phyloP scores from a whole-genome alignment of 2,797 vertebrate species.

The Poeciliopsis turneri region DNA sequence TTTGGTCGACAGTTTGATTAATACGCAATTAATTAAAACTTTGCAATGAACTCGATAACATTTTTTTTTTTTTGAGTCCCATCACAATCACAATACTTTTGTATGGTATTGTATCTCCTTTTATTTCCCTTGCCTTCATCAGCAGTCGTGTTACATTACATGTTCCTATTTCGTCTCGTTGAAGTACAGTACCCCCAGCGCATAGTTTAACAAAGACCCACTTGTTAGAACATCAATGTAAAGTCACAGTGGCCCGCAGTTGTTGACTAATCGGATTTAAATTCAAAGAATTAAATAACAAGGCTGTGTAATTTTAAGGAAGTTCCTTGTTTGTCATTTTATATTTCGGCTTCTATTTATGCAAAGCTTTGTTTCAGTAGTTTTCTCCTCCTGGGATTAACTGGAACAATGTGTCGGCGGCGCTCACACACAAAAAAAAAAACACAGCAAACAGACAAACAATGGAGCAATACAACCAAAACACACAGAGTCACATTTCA shows the following conservation, averaged over 20 bases:
- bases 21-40: not conserved
- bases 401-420: slow-evolving; percentile 3
- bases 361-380: slow-evolving; percentile 4
- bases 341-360: not conserved
- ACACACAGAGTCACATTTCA: not conserved
- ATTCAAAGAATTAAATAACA: slow-evolving; percentile 1
- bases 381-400: slow-evolving; percentile 10
- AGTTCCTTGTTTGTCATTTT: not conserved
- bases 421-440: not conserved
- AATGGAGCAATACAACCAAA: not conserved
- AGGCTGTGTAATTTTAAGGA: not conserved
- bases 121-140: not conserved
- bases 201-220: not conserved
- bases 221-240: not conserved
- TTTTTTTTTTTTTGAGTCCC: not conserved
- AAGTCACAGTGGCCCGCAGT: not conserved
- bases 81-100: not conserved
- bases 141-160: not conserved
- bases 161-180: not conserved
- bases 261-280: not conserved
- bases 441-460: not conserved
- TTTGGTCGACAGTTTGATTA: not conserved
- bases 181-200: not conserved
- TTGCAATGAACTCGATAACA: not conserved
- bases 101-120: not conserved